Base-by-base conservation (phyloP, 2,113 vertebrate species). In the Maylandia zebra region DNA sequence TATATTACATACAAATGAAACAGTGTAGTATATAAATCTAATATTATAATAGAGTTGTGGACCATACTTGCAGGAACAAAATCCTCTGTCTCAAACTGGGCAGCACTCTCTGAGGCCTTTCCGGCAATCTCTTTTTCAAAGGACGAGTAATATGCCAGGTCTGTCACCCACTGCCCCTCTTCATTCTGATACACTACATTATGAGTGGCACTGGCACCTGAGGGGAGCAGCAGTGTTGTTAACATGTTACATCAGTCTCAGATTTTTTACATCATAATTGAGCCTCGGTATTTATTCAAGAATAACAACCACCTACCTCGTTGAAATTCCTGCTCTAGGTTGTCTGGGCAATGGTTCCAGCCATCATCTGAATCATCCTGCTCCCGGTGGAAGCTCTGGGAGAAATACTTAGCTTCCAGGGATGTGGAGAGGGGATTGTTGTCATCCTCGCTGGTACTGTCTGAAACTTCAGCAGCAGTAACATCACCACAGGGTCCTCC, bases 141-240 rank as follows among this genome's bases (percentile, higher is more conserved):
- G 36, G 98, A 97, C 32, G 97, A 97, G 55, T 98, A 99, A 93
- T 99, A 99, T 0, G 98, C 98, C 91, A 99, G 96, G 91, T 99
- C 98, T 17, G 98, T 99, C 88, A 99, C 98, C 98, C 98, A 99
- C 86, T 95, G 97, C 4, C 98, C 98, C 13, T 99, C 97, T 94
- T 99, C 98, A 89, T 99, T 98, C 95, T 98, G 98, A 93, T 99
- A 99, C 81, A 99, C 97, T 56, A 99, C 91, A 86, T 89, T 96
- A 34, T 97, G 96, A 52, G 95, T 83, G 34, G 90, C 81, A 85
- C 89, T 93, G 41, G 50, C 83, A 69, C 89, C 98, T 98, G 59
- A 80, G 52, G 53, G 91, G 22, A 83, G 30, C 86, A 88, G 30
- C 7, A 55, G 32, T 32, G 12, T 10, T 30, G 5, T 85, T 59